Percentiles rank a stretch among this genome's conserved stretches.
These are phyloP conservation scores for Bombylius discolor DNA, from an alignment of 2,888 invertebrate genomes.

Conservation along the genomic window DNA sequence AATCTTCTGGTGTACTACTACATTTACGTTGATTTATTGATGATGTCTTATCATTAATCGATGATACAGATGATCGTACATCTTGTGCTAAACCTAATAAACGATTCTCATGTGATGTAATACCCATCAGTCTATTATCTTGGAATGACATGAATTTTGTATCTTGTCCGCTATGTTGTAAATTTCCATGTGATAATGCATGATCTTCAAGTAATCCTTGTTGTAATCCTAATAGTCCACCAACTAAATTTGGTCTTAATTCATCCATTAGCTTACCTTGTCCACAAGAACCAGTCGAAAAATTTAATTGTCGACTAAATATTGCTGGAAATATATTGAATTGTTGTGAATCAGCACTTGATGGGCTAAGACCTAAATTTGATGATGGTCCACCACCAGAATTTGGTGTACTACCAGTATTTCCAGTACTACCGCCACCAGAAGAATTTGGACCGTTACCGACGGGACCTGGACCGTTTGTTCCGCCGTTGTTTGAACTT, in stretches of 20 bases:
- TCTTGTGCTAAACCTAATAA: slow-evolving; percentile 38
- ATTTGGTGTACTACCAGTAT: slow-evolving; percentile 7
- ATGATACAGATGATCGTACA: slow-evolving; percentile 39
- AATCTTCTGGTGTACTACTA: slow-evolving; percentile 80
- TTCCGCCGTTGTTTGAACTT: slow-evolving; percentile 16
- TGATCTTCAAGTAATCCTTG: slow-evolving; percentile 70
- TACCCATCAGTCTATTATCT: slow-evolving; percentile 38
- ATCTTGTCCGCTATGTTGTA: slow-evolving; percentile 38
- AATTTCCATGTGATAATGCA: slow-evolving; percentile 39
- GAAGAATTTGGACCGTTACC: slow-evolving; percentile 28
- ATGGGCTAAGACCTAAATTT: slow-evolving; percentile 34
- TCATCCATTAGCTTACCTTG: slow-evolving; percentile 80
- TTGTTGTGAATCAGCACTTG: slow-evolving; percentile 48
- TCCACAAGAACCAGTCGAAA: slow-evolving; percentile 55
- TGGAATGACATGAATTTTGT: slow-evolving; percentile 39
- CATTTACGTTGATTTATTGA: slow-evolving; percentile 48
- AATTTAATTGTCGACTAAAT: slow-evolving; percentile 78
- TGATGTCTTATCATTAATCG: slow-evolving; percentile 40
- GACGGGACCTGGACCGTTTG: slow-evolving; percentile 13
- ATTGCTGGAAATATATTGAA: slow-evolving; percentile 87
- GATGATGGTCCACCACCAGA: slow-evolving; percentile 19
- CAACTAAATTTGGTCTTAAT: slow-evolving; percentile 66
- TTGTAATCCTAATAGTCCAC: slow-evolving; percentile 63
- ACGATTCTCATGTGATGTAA: slow-evolving; percentile 34
- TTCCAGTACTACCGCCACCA: slow-evolving; percentile 16